Percentiles rank a stretch among this genome's conserved stretches.
These are phyloP conservation scores for Murina feae DNA, from an alignment of 2,113 vertebrate species.

Conservation along the genomic window DNA sequence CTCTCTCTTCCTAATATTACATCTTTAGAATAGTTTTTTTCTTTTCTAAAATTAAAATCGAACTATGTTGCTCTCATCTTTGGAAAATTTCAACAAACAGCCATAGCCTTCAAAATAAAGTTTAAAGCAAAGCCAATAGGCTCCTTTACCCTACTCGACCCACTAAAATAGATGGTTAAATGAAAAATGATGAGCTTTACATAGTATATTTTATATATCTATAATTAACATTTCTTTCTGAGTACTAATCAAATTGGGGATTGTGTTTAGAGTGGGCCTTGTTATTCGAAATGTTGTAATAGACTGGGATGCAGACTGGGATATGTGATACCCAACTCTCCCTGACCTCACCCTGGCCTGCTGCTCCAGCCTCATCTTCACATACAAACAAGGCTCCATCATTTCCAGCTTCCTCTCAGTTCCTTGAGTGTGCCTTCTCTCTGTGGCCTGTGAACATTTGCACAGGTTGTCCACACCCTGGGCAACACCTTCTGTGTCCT, in stretches of 20 bases:
- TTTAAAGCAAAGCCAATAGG: background rate
- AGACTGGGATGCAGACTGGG: background rate
- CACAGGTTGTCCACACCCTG: background rate
- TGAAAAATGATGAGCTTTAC: background rate
- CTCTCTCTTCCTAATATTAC: no score
- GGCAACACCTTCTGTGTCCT: background rate
- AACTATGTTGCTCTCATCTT: background rate
- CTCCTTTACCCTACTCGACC: background rate
- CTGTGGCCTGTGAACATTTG: background rate
- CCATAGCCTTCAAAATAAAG: background rate
- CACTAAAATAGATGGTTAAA: background rate
- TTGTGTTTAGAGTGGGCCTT: background rate
- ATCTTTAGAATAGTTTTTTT: background rate
- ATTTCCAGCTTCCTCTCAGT: background rate
- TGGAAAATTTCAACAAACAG: background rate
- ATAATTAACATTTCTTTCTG: background rate
- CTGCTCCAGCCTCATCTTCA: no score
- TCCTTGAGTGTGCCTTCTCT: background rate
- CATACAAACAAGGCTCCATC: accelerated
- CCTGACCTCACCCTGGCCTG: background rate
- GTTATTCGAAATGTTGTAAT: background rate
- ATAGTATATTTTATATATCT: background rate
- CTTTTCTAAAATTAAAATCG: background rate
- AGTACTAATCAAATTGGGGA: background rate
- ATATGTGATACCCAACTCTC: accelerated